Conservation (phyloP, 1,140 invertebrate genomes). For the Drosophila miranda region DNA sequence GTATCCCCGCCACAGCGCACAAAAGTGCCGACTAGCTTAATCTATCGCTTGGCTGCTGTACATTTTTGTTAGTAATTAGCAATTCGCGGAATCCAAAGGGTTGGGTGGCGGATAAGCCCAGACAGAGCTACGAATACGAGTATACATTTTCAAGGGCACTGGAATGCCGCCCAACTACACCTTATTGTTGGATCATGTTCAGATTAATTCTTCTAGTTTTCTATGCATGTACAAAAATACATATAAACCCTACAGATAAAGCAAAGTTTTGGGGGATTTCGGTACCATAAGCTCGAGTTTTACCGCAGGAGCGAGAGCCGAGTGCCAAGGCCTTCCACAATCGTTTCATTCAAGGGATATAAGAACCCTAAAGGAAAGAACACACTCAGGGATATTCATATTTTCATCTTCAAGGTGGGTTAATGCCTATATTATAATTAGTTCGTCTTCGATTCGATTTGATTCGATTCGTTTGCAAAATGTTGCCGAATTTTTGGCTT, state of each 20-base stretch:
- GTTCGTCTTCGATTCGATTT: not conserved
- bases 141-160: slow-evolving; percentile 44
- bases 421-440: slow-evolving; percentile 37
- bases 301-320: not conserved
- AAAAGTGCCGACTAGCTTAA: slow-evolving; percentile 52
- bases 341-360: not conserved
- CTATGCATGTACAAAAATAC: slow-evolving; percentile 49
- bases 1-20: slow-evolving; percentile 23
- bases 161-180: slow-evolving; percentile 48
- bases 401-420: slow-evolving; percentile 52
- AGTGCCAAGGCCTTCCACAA: not conserved
- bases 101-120: slow-evolving; percentile 7
- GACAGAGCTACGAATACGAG: slow-evolving; percentile 16
- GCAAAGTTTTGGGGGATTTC: not conserved
- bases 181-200: not conserved
- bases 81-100: not conserved
- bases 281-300: slow-evolving; percentile 11
- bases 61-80: no score
- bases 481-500: not conserved
- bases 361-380: slow-evolving; percentile 25
- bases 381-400: slow-evolving; percentile 43
- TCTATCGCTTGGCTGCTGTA: no score
- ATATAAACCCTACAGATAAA: slow-evolving; percentile 20
- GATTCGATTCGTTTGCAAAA: not conserved
- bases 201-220: not conserved